Percentiles rank a stretch among this genome's conserved stretches.
These are phyloP conservation scores for Charanyca ferruginea DNA, from an alignment of 2,888 invertebrate genomes.

Conservation along the genomic window DNA sequence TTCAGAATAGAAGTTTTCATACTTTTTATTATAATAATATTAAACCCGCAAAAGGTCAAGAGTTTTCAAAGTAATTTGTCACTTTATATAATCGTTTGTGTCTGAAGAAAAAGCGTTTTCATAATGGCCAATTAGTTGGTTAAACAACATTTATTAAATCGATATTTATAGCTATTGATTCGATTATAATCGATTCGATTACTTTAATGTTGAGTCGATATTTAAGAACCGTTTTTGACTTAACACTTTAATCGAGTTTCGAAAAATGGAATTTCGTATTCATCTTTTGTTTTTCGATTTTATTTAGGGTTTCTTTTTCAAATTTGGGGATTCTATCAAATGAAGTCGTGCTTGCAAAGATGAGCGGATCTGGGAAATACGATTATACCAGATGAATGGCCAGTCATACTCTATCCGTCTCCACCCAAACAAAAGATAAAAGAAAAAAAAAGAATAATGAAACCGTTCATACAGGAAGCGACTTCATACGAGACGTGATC, in stretches of 20 bases:
- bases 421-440: constrained; percentile 64
- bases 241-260: background rate
- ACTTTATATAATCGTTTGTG: constrained; percentile 29
- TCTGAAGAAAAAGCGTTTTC: constrained; percentile 9
- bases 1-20: constrained; percentile 22
- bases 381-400: constrained; percentile 56
- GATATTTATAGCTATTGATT: background rate
- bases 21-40: constrained; percentile 1
- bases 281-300: constrained; percentile 25
- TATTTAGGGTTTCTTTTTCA: constrained; percentile 7
- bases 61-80: constrained; percentile 41
- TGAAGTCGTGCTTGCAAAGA: constrained; percentile 45
- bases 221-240: constrained; percentile 9
- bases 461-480: constrained; percentile 88
- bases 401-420: constrained; percentile 56
- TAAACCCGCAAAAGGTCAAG: constrained; percentile 26
- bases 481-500: constrained; percentile 90
- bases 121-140: constrained; percentile 28
- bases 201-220: background rate
- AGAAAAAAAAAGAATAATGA: constrained; percentile 84
- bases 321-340: constrained; percentile 43
- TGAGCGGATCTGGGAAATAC: constrained; percentile 42
- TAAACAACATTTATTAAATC: constrained; percentile 26
- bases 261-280: constrained; percentile 33
- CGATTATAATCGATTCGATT: background rate